Conservation (phyloP, 2,113 vertebrate species). For the Castor canadensis region DNA sequence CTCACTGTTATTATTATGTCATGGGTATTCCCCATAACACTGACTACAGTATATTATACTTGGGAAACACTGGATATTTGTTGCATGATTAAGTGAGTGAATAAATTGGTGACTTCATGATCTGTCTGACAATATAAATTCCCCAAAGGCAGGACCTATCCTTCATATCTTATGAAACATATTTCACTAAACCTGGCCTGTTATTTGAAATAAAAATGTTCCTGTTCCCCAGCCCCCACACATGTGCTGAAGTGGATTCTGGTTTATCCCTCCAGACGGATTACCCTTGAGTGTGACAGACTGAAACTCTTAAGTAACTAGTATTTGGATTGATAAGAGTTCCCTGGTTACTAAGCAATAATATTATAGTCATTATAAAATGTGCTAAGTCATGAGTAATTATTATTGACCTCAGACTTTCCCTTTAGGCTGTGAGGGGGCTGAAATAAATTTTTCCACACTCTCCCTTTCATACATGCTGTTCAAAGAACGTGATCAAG, state of each 20-base stretch:
- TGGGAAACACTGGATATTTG: background rate
- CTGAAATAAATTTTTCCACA: background rate
- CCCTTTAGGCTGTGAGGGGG: background rate
- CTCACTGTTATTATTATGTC: conserved; percentile 17
- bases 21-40: conserved; percentile 12
- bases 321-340: background rate
- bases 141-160: background rate
- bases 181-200: background rate
- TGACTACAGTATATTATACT: background rate
- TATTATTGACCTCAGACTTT: background rate
- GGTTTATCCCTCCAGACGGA: background rate
- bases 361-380: background rate
- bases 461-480: background rate
- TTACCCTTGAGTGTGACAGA: background rate
- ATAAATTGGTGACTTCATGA: conserved; percentile 1
- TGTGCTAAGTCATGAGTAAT: background rate
- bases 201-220: background rate
- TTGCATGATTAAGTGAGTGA: conserved; percentile 9
- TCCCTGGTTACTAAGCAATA: background rate
- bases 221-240: background rate
- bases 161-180: background rate
- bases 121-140: conserved; percentile 36
- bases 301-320: background rate
- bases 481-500: background rate
- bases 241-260: background rate